Evolutionary conservation across 2,888 invertebrate genomes (phyloP).

Genomic region (Tenthredo notha): DNA sequence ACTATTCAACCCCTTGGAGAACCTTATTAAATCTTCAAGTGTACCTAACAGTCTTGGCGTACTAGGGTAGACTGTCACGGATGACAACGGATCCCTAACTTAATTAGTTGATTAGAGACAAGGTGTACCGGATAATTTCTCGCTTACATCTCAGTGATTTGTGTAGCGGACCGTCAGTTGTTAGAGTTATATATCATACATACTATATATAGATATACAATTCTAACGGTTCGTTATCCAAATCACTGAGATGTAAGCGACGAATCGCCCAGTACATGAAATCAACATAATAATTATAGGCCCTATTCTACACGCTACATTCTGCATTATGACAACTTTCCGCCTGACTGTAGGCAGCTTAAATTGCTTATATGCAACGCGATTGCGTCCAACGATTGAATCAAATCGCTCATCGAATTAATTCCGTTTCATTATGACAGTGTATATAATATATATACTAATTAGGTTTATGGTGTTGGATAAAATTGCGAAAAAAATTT

Average conservation of each 20-base stretch:
- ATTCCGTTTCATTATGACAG: not conserved
- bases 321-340: not conserved
- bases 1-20: conserved; percentile 35
- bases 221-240: too few relatives aligned
- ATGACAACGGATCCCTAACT: not conserved
- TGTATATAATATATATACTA: too few relatives aligned
- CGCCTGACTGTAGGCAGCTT: not conserved
- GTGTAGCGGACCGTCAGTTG: too few relatives aligned
- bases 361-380: not conserved
- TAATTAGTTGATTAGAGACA: conserved; percentile 12
- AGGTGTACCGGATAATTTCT: too few relatives aligned
- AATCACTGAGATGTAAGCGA: too few relatives aligned
- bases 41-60: conserved; percentile 7
- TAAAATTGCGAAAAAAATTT: not conserved
- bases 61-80: not conserved
- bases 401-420: not conserved
- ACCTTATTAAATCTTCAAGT: not conserved
- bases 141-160: too few relatives aligned
- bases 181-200: too few relatives aligned
- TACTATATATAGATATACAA: too few relatives aligned
- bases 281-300: not conserved
- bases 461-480: not conserved
- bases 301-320: not conserved
- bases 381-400: not conserved
- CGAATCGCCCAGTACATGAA: too few relatives aligned